A percentile compares a stretch with the other conserved stretches of the same genome.
Conservation (phyloP, 2,113 vertebrate species). For the Martes martes region DNA sequence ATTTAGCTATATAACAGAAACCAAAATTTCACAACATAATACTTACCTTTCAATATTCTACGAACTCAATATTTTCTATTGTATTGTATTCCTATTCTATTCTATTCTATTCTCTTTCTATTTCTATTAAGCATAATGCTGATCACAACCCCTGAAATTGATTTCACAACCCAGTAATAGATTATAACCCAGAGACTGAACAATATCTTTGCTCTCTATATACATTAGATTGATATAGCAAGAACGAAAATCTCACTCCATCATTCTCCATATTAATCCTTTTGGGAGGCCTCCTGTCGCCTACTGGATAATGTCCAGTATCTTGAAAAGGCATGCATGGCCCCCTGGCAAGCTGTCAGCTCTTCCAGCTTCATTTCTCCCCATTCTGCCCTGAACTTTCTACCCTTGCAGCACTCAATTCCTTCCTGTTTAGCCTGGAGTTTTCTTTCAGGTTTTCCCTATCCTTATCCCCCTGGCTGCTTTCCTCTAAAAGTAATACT, state of each 20-base stretch:
- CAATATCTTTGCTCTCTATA: neutral
- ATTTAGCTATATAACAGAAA: neutral
- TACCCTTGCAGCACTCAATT: neutral
- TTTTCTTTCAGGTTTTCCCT: neutral
- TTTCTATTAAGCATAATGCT: slow-evolving; percentile 14
- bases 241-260: neutral
- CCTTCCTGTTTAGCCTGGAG: neutral
- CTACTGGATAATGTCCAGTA: neutral
- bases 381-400: neutral
- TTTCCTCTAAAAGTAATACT: neutral
- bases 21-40: neutral
- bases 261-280: neutral
- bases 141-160: neutral
- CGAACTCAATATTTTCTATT: neutral
- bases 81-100: neutral
- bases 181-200: neutral
- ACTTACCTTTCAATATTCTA: neutral
- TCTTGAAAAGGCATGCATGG: neutral
- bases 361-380: neutral
- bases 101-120: neutral
- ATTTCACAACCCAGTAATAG: neutral
- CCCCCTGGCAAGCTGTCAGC: neutral
- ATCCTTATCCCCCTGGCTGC: neutral
- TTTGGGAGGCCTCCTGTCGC: neutral
- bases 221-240: neutral